phyloP scores from a whole-genome alignment of 2,113 vertebrate species.

The Laticauda colubrina region DNA sequence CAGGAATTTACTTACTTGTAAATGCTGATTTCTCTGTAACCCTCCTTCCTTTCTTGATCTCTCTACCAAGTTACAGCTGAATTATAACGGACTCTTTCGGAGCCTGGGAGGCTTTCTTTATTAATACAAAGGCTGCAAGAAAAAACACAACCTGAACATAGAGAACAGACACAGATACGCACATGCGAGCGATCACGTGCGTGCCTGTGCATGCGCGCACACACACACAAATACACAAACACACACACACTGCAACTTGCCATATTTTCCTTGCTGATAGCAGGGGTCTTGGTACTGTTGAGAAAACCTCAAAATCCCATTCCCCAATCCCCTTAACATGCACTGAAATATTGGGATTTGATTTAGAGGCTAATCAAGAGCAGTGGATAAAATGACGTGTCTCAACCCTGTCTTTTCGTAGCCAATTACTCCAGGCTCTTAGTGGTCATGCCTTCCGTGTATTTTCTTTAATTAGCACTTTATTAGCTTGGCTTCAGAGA shows the following conservation, averaged over 20 bases:
- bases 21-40: constrained; percentile 31
- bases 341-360: constrained; percentile 81
- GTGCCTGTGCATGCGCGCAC: rapidly evolving
- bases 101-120: constrained; percentile 38
- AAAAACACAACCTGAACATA: not conserved
- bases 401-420: constrained; percentile 81
- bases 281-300: constrained; percentile 58
- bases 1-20: constrained; percentile 7
- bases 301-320: constrained; percentile 46
- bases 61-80: constrained; percentile 49
- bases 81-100: constrained; percentile 10
- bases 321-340: constrained; percentile 73
- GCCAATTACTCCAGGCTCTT: constrained; percentile 87
- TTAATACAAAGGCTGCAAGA: constrained; percentile 47
- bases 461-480: constrained; percentile 87
- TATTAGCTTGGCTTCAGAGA: constrained; percentile 81
- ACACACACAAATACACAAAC: too few relatives aligned
- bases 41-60: constrained; percentile 43
- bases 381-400: constrained; percentile 71
- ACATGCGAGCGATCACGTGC: not conserved
- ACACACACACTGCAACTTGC: constrained; percentile 24
- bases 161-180: not conserved
- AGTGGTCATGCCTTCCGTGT: constrained; percentile 83
- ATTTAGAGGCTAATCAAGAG: constrained; percentile 86
- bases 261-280: constrained; percentile 57